phyloP scores from a whole-genome alignment of 2,113 vertebrate genomes.

The Eolophus roseicapilla region DNA sequence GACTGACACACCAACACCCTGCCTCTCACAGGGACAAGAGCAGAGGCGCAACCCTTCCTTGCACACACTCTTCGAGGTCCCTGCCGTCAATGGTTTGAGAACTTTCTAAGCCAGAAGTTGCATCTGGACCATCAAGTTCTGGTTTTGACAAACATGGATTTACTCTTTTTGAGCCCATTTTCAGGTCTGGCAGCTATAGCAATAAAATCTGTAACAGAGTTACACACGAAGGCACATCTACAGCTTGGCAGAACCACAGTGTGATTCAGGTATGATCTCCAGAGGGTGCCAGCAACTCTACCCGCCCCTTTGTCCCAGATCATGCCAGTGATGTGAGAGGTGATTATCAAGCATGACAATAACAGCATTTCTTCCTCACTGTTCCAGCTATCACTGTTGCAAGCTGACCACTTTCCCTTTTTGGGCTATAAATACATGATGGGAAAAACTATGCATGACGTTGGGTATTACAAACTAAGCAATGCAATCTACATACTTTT shows the following conservation, averaged over 20 bases:
- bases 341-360: background rate
- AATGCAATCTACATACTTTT: background rate
- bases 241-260: background rate
- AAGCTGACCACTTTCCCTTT: background rate
- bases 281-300: background rate
- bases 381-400: background rate
- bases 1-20: background rate
- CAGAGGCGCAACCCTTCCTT: background rate
- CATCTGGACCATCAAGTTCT: background rate
- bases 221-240: accelerated
- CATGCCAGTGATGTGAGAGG: background rate
- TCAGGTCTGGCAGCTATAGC: background rate
- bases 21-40: accelerated
- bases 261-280: accelerated
- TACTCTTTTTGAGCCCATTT: background rate
- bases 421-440: background rate
- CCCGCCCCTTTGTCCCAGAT: background rate
- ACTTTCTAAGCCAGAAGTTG: background rate
- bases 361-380: background rate
- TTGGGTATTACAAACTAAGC: background rate
- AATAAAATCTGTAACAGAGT: accelerated
- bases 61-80: accelerated
- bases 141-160: background rate
- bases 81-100: background rate
- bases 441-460: background rate